These are phyloP conservation scores for Recurvirostra avosetta DNA, from an alignment of 2,113 vertebrate genomes.

Conservation along the genomic window DNA sequence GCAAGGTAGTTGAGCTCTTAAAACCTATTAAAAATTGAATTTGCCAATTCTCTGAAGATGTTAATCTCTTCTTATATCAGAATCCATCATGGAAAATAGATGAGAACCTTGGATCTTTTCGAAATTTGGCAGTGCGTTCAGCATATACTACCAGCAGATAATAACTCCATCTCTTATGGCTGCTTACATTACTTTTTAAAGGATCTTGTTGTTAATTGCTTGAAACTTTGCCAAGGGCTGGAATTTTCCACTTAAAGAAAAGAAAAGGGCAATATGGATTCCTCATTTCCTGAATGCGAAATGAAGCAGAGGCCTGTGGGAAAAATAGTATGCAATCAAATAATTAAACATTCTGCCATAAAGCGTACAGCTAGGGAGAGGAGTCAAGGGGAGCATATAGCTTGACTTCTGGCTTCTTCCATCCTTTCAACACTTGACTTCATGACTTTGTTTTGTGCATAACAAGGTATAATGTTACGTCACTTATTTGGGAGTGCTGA, in stretches of 20 bases:
- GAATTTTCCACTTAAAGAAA: neutral
- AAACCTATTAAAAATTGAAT: neutral
- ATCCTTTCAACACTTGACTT: neutral
- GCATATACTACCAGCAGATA: neutral
- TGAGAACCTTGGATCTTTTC: neutral
- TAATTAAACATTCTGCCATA: neutral
- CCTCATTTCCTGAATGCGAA: neutral
- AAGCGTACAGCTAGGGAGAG: neutral
- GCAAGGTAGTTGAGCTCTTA: neutral
- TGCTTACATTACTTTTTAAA: constrained; percentile 3
- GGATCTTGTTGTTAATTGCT: neutral
- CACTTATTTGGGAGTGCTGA: neutral
- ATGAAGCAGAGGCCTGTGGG: neutral
- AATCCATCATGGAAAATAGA: neutral
- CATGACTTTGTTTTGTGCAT: neutral
- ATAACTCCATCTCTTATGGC: neutral
- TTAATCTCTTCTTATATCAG: neutral
- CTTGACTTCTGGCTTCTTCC: neutral
- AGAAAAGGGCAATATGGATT: neutral
- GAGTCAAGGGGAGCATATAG: neutral
- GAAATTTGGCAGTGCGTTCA: neutral
- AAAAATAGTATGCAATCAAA: neutral
- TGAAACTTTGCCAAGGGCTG: neutral
- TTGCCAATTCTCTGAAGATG: neutral
- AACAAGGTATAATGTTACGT: neutral